Evolutionary conservation across 1,140 invertebrate genomes (phyloP).

Genomic region (Drosophila nikananu): DNA sequence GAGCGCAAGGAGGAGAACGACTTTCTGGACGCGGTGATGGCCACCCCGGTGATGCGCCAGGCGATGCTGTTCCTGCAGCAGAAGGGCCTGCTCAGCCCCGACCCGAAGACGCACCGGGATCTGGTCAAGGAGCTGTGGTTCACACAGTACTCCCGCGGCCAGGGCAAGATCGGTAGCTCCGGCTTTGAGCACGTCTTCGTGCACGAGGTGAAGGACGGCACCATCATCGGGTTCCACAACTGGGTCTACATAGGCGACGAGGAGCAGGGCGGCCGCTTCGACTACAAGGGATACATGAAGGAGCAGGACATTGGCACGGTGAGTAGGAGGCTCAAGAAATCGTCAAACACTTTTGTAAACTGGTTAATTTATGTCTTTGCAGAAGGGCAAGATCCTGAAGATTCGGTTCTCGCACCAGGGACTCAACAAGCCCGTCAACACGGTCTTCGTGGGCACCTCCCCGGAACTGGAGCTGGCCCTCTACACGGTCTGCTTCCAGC

Average conservation of each 20-base stretch:
- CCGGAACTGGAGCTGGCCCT: constrained; percentile 97
- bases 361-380: constrained; percentile 50
- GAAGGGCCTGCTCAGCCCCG: constrained; percentile 88
- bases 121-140: constrained; percentile 92
- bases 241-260: constrained; percentile 94
- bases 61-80: constrained; percentile 90
- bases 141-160: constrained; percentile 91
- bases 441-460: constrained; percentile 95
- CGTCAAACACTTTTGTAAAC: too few species aligned
- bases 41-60: constrained; percentile 91
- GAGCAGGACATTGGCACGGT: constrained; percentile 90
- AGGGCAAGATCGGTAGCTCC: constrained; percentile 91
- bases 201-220: constrained; percentile 92
- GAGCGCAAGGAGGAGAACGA: constrained; percentile 91
- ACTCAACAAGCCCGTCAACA: constrained; percentile 91
- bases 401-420: constrained; percentile 91
- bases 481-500: constrained; percentile 94
- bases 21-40: constrained; percentile 91
- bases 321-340: constrained; percentile 72
- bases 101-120: constrained; percentile 90
- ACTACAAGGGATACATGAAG: constrained; percentile 93
- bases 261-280: constrained; percentile 88
- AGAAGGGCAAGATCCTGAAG: constrained; percentile 93
- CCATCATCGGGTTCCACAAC: constrained; percentile 93
- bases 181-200: constrained; percentile 96